Conservation (phyloP, 2,888 invertebrate genomes). For the Nematopogon swammerdamellus region DNA sequence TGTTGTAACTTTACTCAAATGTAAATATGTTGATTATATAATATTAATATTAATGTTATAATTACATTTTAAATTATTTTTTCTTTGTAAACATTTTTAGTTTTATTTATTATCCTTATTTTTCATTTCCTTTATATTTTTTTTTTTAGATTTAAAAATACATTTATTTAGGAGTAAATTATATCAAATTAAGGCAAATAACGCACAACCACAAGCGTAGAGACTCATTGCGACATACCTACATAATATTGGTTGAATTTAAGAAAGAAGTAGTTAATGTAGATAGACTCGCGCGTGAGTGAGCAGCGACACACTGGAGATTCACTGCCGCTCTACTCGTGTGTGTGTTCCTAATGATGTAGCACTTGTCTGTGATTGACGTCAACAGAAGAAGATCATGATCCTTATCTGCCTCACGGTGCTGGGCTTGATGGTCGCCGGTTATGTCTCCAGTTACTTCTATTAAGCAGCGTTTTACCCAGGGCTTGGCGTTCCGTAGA, state of each 20-base stretch:
- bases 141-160: constrained; percentile 7
- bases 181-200: constrained; percentile 31
- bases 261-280: no score
- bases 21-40: constrained; percentile 43
- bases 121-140: constrained; percentile 9
- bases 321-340: not conserved
- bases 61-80: constrained; percentile 54
- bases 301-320: not conserved
- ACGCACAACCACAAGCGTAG: constrained; percentile 27
- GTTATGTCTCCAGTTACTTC: constrained; percentile 63
- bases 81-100: constrained; percentile 25
- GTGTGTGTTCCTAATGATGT: no score
- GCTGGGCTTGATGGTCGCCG: constrained; percentile 75
- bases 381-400: constrained; percentile 85
- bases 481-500: constrained; percentile 2
- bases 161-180: not conserved
- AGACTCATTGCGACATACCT: no score
- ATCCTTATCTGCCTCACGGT: constrained; percentile 88
- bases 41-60: constrained; percentile 21
- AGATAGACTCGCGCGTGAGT: no score
- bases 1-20: constrained; percentile 33
- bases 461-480: constrained; percentile 36
- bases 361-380: constrained; percentile 29
- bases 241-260: no score
- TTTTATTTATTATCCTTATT: constrained; percentile 22